Evolutionary conservation across 2,797 vertebrate genomes (phyloP), one percentile per base, ranked within the genome.

Genomic region (Acipenser transmontanus): DNA sequence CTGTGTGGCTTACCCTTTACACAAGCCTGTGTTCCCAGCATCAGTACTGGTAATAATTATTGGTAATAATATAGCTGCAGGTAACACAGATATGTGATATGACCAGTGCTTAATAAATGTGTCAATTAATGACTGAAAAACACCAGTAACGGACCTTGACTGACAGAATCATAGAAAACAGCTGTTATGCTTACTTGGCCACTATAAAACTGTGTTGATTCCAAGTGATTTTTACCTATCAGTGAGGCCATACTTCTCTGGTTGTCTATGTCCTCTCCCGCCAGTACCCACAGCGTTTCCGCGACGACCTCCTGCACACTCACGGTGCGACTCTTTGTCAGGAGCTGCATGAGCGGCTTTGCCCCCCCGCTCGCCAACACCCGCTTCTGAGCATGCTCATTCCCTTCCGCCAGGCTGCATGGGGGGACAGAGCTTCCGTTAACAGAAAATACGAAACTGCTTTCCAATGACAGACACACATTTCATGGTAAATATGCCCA

Each of bases 221-320:
- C 13, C 63, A 9, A 6, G 20, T 7, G 17, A 1, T 17, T 17
- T 2, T 12, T 7, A 69, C 70, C 70, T 20, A 69, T 67, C 49
- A 62, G 65, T 47, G 59, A 61, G 4, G 72, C 65, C 34, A 69
- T 66, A 11, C 6, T 65, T 20, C 72, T 69, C 67, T 68, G 68
- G 9, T 66, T 48, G 47, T 71, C 72, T 8, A 54, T 17, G 12
- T 71, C 68, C 7, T 4, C 63, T 50, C 68, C 72, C 3, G 65
- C 62, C 50, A 69, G 34, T 10, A 50, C 51, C 72, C 72, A 74
- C 49, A 74, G 8, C 6, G 67, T 51, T 34, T 59, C 51, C 1
- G 50, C 61, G 4, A 59, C 50, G 11, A 50, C 59, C 56, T 71
- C 68, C 51, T 68, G 67, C 6, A 66, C 47, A 3, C 8, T 54